Percentiles rank a stretch among this genome's conserved stretches.
These are phyloP conservation scores for Falco cherrug DNA, from an alignment of 2,797 vertebrate genomes.

Conservation along the genomic window DNA sequence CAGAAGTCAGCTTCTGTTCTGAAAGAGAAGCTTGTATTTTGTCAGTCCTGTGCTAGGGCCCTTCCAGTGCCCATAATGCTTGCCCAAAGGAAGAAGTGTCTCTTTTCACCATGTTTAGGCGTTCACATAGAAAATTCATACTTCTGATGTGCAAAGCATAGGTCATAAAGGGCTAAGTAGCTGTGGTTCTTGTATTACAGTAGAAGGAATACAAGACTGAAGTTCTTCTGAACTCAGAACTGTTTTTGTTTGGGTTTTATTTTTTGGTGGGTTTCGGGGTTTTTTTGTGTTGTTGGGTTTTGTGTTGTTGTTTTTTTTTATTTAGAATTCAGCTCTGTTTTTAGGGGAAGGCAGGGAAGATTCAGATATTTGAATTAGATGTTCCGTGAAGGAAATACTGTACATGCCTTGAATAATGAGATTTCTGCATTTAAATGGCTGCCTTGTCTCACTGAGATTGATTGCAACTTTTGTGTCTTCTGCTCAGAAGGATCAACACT, in stretches of 20 bases:
- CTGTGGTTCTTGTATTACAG: neutral
- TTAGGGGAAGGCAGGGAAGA: rapidly evolving
- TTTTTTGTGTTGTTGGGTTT: neutral
- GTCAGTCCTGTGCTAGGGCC: neutral
- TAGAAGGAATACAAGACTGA: neutral
- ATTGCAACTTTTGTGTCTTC: neutral
- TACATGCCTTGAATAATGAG: neutral
- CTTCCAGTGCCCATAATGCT: neutral
- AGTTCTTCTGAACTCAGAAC: neutral
- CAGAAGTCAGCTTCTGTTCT: neutral
- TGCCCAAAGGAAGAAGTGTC: neutral
- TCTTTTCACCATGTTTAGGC: neutral
- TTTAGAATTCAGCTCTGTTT: neutral
- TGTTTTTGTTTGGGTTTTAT: neutral
- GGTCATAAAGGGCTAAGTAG: neutral
- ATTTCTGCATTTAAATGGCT: neutral
- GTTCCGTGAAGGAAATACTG: neutral
- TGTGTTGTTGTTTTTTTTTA: neutral
- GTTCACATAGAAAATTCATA: neutral
- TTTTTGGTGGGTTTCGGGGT: neutral
- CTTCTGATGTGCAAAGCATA: neutral
- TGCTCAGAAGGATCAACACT: neutral
- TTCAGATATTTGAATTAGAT: neutral
- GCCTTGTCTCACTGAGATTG: neutral
- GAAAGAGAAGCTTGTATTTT: neutral